Conservation (phyloP, 1,140 invertebrate species). For the Aphaenogaster floridana region DNA sequence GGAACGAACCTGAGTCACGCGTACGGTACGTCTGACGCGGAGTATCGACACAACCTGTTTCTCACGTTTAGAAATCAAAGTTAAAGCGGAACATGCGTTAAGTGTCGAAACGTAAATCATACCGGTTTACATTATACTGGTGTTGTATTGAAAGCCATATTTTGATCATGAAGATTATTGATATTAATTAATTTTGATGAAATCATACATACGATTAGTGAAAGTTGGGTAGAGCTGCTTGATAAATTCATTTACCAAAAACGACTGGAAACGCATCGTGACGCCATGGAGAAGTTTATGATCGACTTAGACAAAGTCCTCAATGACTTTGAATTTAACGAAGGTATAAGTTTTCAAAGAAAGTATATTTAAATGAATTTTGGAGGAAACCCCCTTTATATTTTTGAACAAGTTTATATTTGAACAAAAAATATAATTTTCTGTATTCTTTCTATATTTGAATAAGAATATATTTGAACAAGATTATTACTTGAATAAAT, state of each 20-base stretch:
- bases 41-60: not conserved
- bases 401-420: not conserved
- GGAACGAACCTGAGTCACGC: not conserved
- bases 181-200: conserved; percentile 45
- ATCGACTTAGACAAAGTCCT: conserved; percentile 95
- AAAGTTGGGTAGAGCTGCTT: conserved; percentile 39
- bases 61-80: not conserved
- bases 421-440: not conserved
- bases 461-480: not conserved
- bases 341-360: conserved; percentile 86
- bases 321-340: conserved; percentile 94
- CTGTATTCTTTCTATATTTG: not conserved
- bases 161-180: conserved; percentile 25
- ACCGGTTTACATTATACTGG: not conserved
- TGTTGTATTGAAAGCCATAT: not conserved
- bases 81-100: not conserved
- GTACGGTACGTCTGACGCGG: not conserved
- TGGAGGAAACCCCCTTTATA: not conserved
- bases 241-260: conserved; percentile 30
- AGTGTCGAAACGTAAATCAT: not conserved
- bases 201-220: conserved; percentile 26
- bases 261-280: not conserved
- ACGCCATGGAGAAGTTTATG: conserved; percentile 90
- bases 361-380: not conserved
- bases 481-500: not conserved